Evolutionary conservation across 2,797 vertebrate genomes (phyloP), one percentile per base, ranked within the genome.

Genomic region (Alosa sapidissima): DNA sequence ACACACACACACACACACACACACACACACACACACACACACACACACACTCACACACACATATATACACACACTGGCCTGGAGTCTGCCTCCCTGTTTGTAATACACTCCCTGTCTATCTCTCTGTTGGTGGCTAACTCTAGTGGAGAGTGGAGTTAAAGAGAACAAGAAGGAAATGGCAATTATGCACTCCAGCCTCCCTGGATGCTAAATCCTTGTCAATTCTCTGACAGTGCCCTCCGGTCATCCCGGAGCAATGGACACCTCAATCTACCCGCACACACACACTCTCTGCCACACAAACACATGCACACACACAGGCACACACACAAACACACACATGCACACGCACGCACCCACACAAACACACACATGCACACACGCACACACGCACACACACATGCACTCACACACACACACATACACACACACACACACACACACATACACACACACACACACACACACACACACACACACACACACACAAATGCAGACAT

Each of bases 181-280:
- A 72, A 72, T 41, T 72, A 72, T 72, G 14, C 33, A 41, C 36
- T 72, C 68, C 11, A 36, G 68, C 33, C 68, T 41, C 36, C 36
- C 68, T 36, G 68, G 13, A 72, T 72, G 36, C 68, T 72, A 72
- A 72, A 41, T 14, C 68, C 68, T 41, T 72, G 68, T 36, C 68
- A 36, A 16, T 41, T 13, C 68, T 72, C 68, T 72, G 68, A 41
- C 68, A 72, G 13, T 41, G 68, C 11, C 68, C 68, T 72, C 60
- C 68, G 33, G 68, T 13, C 68, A 72, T 14, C 11, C 36, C 36
- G 41, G 10, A 72, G 68, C 28, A 36, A 72, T 19, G 60, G 68
- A 72, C 68, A 72, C 68, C 68, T 41, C 52, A 58, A 14, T 84
- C 51, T 84, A 19, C 41, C 52, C 33, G 14, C 52, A 10, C 48